Evolutionary conservation across 53 echinoderm and acorn worm genomes (phyloP), one percentile per base, ranked within the genome.

Genomic region (Glandiceps talaboti): DNA sequence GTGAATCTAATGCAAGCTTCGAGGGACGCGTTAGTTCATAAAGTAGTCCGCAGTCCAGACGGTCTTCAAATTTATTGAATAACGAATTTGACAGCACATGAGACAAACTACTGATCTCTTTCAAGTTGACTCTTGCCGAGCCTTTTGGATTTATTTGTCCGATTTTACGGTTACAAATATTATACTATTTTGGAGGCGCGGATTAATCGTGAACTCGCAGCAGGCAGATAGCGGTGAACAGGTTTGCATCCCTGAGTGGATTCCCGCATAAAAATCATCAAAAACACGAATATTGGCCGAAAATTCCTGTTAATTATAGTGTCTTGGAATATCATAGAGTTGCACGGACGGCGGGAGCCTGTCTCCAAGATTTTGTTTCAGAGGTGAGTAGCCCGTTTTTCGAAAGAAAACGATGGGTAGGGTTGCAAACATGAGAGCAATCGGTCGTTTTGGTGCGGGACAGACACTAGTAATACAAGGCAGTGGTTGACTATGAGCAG

Each of bases 161-260:
- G 6, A 45, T 12, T 45, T 45, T 45, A 45, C 20, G 6, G 20
- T 20, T 45, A 12, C 64, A 45, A 12, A 45, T 6, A 45, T 45
- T 45, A 20, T 45, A n/a, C n/a, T n/a, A n/a, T n/a, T n/a, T n/a
- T n/a, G n/a, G n/a, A n/a, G 64, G 20, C 64, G 64, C 64, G 64
- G 64, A 45, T 12, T 20, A 45, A 45, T 45, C 64, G 64, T 6
- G 64, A 12, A 20, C 6, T 45, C 64, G 6, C 64, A 12, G 64
- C 64, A 45, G 64, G 64, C 6, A 20, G 6, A 20, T 12, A 45
- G 64, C 20, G 64, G 64, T 45, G 64, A 45, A 45, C 64, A 45
- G 64, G 64, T 45, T 45, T 45, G 64, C 64, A 45, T 45, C 64
- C 64, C 64, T 45, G 64, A 45, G 64, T 45, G 64, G 64, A 45